Conservation (phyloP, 1,140 invertebrate genomes). For the Brachionus asplanchnoidis region DNA sequence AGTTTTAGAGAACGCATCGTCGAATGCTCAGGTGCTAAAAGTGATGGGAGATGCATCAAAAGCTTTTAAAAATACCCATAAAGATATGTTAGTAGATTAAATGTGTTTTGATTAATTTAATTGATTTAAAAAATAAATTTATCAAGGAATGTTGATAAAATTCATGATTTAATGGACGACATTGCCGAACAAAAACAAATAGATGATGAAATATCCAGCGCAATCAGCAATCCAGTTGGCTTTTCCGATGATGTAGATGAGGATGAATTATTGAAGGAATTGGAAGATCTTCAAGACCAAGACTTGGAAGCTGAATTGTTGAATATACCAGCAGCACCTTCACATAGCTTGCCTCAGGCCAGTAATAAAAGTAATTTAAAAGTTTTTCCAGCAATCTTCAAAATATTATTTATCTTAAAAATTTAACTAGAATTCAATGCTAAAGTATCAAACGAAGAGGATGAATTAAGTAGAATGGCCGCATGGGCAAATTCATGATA, state of each 20-base stretch:
- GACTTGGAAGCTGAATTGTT: constrained; percentile 62
- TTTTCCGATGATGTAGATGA: constrained; percentile 84
- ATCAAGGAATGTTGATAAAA: constrained; percentile 76
- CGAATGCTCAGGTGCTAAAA: constrained; percentile 91
- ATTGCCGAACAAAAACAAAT: constrained; percentile 98
- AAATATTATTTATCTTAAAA: neutral
- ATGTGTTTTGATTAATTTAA: neutral
- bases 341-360: neutral
- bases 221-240: constrained; percentile 93
- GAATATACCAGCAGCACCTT: constrained; percentile 21
- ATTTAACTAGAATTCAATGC: neutral
- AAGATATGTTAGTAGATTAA: constrained; percentile 53
- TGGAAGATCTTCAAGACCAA: constrained; percentile 65
- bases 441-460: constrained; percentile 17
- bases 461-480: constrained; percentile 29
- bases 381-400: neutral
- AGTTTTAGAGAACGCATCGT: constrained; percentile 95
- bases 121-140: no score
- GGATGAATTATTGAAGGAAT: constrained; percentile 62
- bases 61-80: constrained; percentile 88
- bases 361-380: neutral
- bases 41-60: constrained; percentile 94
- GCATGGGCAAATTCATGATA: constrained; percentile 26
- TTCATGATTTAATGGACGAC: constrained; percentile 99
- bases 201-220: constrained; percentile 93